Conservation (phyloP, 1,140 invertebrate species). For the Oreohelix idahoensis region DNA sequence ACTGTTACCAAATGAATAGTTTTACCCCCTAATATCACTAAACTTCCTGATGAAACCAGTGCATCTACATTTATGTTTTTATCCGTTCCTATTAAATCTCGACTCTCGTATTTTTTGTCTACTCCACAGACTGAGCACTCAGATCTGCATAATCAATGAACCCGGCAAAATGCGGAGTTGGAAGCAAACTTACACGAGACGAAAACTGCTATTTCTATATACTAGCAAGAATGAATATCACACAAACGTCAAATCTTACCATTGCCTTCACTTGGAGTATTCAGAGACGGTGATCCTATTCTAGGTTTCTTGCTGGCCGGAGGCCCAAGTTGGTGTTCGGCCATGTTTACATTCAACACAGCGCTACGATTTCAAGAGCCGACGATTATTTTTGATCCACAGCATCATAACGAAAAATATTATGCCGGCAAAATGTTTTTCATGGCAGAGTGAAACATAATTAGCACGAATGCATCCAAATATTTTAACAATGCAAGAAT, state of each 20-base stretch:
- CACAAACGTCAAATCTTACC: conserved; percentile 76
- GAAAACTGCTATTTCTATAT: background rate
- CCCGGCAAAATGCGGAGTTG: background rate
- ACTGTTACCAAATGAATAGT: no score
- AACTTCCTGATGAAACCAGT: no score
- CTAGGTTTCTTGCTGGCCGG: conserved; percentile 94
- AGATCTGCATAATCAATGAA: background rate
- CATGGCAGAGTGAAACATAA: conserved; percentile 41
- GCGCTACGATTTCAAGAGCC: conserved; percentile 47
- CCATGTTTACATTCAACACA: conserved; percentile 67
- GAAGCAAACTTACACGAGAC: background rate
- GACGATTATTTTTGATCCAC: conserved; percentile 42
- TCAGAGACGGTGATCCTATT: conserved; percentile 83
- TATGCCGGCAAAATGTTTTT: conserved; percentile 11
- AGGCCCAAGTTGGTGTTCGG: conserved; percentile 94
- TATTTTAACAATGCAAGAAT: conserved; percentile 39
- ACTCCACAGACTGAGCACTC: background rate
- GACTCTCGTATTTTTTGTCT: no score
- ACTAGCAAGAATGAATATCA: background rate
- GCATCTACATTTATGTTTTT: no score
- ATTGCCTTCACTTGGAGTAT: conserved; percentile 80
- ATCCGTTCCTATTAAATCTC: no score
- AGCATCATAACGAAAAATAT: conserved; percentile 43
- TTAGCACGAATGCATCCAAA: conserved; percentile 41
- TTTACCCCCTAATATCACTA: no score